Evolutionary conservation across 2,113 vertebrate genomes (phyloP).

Genomic region (Malurus elegans): DNA sequence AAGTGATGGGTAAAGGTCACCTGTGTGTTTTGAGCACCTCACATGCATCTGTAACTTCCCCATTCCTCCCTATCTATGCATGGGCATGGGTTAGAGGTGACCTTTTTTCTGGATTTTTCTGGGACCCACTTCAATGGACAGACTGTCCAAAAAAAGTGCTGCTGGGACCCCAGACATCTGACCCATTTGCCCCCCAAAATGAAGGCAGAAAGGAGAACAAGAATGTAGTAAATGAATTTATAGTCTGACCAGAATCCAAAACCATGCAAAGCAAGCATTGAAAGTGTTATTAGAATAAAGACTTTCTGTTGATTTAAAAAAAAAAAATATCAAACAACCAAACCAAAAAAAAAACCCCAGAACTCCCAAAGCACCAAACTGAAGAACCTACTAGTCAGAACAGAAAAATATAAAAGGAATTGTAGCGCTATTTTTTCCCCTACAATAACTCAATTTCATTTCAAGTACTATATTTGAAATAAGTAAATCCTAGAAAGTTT

Average conservation of each 20-base stretch:
- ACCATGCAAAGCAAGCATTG: accelerated
- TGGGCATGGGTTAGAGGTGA: background rate
- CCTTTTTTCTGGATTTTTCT: background rate
- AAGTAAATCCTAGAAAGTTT: background rate
- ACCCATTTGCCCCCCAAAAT: background rate
- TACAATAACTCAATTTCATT: background rate
- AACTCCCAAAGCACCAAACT: background rate
- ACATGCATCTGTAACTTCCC: accelerated
- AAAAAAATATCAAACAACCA: background rate
- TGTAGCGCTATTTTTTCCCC: background rate
- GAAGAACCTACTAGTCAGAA: background rate
- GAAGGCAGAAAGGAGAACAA: background rate
- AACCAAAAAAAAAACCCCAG: background rate
- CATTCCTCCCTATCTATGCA: background rate
- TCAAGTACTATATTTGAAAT: background rate
- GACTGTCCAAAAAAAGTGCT: background rate
- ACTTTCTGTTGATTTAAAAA: background rate
- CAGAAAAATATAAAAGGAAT: background rate
- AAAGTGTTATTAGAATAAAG: background rate
- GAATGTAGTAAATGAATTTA: background rate
- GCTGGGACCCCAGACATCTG: background rate
- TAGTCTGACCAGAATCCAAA: background rate
- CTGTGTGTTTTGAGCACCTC: background rate
- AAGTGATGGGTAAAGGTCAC: background rate
- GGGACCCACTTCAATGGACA: background rate